A percentile compares a stretch with the other conserved stretches of the same genome.
These are phyloP conservation scores for Dascillus cervinus DNA, from an alignment of 2,888 invertebrate genomes.

Conservation along the genomic window DNA sequence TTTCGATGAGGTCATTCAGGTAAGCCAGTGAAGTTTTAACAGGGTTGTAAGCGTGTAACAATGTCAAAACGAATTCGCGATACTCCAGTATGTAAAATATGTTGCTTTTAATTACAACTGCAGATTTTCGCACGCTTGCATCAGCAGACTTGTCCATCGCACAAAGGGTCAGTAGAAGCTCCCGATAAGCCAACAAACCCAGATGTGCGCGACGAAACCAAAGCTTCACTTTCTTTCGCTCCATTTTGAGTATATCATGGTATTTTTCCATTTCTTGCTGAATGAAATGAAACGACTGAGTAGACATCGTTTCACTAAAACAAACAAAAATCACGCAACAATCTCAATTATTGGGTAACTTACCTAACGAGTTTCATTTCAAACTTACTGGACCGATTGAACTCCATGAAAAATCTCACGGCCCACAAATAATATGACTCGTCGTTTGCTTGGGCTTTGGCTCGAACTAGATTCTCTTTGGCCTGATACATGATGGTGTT, in stretches of 20 bases:
- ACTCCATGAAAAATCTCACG: slow-evolving; percentile 94
- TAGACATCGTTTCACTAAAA: slow-evolving; percentile 86
- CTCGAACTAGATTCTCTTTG: slow-evolving; percentile 64
- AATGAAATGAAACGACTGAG: slow-evolving; percentile 87
- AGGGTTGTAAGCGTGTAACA: slow-evolving; percentile 77
- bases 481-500: slow-evolving; percentile 87
- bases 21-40: slow-evolving; percentile 77
- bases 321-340: slow-evolving; percentile 12
- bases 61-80: slow-evolving; percentile 76
- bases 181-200: slow-evolving; percentile 70
- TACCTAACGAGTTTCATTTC: slow-evolving; percentile 85
- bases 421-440: slow-evolving; percentile 94
- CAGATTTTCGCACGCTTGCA: slow-evolving; percentile 63
- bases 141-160: slow-evolving; percentile 75
- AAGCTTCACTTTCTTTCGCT: slow-evolving; percentile 73
- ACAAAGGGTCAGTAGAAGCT: slow-evolving; percentile 74
- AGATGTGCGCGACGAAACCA: slow-evolving; percentile 86
- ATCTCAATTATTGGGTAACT: slow-evolving; percentile 21
- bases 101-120: slow-evolving; percentile 82
- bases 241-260: slow-evolving; percentile 73
- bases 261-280: slow-evolving; percentile 86
- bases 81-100: slow-evolving; percentile 92
- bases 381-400: slow-evolving; percentile 82
- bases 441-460: slow-evolving; percentile 71
- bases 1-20: slow-evolving; percentile 81